Evolutionary conservation across 2,113 vertebrate genomes (phyloP), one percentile per base, ranked within the genome.

Genomic region (Australoheros scitulus): DNA sequence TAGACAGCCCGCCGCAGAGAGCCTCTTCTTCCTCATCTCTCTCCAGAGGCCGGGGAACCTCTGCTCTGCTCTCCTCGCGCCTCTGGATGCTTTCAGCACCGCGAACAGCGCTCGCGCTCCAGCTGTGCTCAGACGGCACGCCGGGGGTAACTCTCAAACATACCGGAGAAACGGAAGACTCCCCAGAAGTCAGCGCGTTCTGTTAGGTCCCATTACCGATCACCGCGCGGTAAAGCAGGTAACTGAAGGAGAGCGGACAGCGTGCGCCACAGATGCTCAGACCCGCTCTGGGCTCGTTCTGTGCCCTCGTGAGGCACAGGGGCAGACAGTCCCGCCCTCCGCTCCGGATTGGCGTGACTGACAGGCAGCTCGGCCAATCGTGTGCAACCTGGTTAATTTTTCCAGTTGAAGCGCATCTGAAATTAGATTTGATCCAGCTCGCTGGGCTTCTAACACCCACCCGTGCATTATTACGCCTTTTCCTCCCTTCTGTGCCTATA

Each of bases 61-160:
- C 83, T 10, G 72, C 75, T 36, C 38, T 26, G 17, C 26, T 38
- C 36, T 43, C 60, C 36, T 56, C 56, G 22, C 86, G 15, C 9
- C 83, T 82, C 72, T 29, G 55, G 70, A 77, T 18, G 75, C 80
- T 70, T 64, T 84, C 82, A 82, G 87, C 82, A 34, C 85, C 79
- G 20, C 64, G 56, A 43, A 82, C 75, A 78, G 82, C 79, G 80
- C 84, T 89, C 79, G 57, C 14, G 65, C 76, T 82, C 77, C 84
- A 80, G 84, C 61, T 61, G 86, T 52, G 64, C 20, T 89, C 83
- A 89, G 24, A 57, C 64, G 29, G 18, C 80, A 18, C 55, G 74
- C 74, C 29, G 55, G 20, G 38, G 9, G 2, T 20, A 74, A 75
- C 50, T 84, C 77, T 9, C 20, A 38, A 26, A 60, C 85, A 89